Evolutionary conservation across 2,113 vertebrate species (phyloP).

Genomic region (Scortum barcoo): DNA sequence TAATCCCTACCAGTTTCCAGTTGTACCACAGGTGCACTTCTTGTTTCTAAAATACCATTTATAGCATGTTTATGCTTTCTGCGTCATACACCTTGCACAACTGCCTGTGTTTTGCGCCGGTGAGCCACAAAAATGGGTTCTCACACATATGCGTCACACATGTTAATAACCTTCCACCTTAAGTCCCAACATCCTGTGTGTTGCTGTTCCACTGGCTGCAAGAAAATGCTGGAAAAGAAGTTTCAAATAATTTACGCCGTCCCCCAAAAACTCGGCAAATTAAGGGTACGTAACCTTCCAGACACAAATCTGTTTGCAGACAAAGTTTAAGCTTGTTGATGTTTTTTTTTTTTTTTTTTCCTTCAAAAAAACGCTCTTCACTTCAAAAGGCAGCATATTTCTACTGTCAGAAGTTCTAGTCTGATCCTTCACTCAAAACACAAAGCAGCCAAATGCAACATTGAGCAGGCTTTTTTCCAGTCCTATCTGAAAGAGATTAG

Average conservation of each 20-base stretch:
- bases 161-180: slow-evolving; percentile 51
- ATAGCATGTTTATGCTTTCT: background rate
- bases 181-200: slow-evolving; percentile 6
- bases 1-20: slow-evolving; percentile 6
- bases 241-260: slow-evolving; percentile 16
- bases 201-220: background rate
- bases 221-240: background rate
- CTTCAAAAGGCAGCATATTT: slow-evolving; percentile 65
- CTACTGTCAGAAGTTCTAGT: slow-evolving; percentile 68
- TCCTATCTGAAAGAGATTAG: slow-evolving; percentile 76
- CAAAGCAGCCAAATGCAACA: slow-evolving; percentile 76
- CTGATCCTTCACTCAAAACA: slow-evolving; percentile 71
- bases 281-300: slow-evolving; percentile 35
- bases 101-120: slow-evolving; percentile 26
- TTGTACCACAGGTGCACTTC: slow-evolving; percentile 3
- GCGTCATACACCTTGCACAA: slow-evolving; percentile 12
- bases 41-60: slow-evolving; percentile 25
- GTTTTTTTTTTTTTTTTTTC: slow-evolving; percentile 26
- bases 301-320: slow-evolving; percentile 64
- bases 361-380: slow-evolving; percentile 54
- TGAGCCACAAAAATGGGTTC: slow-evolving; percentile 27
- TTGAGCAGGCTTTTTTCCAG: slow-evolving; percentile 63
- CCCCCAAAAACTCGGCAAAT: slow-evolving; percentile 30
- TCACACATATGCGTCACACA: slow-evolving; percentile 58
- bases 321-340: slow-evolving; percentile 63